phyloP scores from a whole-genome alignment of 92 coral and sea anemone genomes.

The Palythoa grandis region DNA sequence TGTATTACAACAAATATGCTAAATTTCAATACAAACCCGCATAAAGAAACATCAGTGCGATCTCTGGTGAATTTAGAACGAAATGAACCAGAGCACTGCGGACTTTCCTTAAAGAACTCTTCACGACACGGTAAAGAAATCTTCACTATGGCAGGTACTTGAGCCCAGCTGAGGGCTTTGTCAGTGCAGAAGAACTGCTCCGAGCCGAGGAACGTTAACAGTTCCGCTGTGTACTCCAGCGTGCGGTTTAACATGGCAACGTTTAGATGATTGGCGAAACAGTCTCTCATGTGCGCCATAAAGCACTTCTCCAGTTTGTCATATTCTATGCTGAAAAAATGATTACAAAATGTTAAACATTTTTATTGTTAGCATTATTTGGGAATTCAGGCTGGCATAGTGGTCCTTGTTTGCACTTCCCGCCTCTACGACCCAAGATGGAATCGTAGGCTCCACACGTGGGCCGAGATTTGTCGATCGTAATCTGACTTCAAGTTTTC shows the following conservation, averaged over 20 bases:
- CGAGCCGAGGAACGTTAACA: constrained; percentile 18
- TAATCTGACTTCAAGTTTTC: too few relatives aligned
- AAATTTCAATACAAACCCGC: background rate
- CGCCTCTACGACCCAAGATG: too few relatives aligned
- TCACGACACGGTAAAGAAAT: constrained; percentile 7
- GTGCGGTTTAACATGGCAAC: constrained; percentile 6
- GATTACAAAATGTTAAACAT: background rate
- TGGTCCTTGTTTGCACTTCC: too few relatives aligned
- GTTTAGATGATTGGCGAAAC: background rate
- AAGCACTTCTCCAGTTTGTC: constrained; percentile 14
- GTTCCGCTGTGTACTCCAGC: background rate
- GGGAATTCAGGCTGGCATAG: too few relatives aligned
- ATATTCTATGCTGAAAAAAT: constrained; percentile 3
- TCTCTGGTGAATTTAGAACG: constrained; percentile 16
- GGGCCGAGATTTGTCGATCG: too few relatives aligned
- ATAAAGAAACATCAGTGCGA: constrained; percentile 8
- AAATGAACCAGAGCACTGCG: constrained; percentile 10
- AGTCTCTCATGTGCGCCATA: constrained; percentile 2
- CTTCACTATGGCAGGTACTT: background rate
- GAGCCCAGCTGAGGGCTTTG: constrained; percentile 4
- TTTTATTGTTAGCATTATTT: too few relatives aligned
- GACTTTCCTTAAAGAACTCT: constrained; percentile 11
- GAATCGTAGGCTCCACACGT: too few relatives aligned
- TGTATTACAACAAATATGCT: background rate
- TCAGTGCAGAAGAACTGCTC: constrained; percentile 33